Conservation (phyloP, 2,888 invertebrate genomes). For the Mythimna ferrago region DNA sequence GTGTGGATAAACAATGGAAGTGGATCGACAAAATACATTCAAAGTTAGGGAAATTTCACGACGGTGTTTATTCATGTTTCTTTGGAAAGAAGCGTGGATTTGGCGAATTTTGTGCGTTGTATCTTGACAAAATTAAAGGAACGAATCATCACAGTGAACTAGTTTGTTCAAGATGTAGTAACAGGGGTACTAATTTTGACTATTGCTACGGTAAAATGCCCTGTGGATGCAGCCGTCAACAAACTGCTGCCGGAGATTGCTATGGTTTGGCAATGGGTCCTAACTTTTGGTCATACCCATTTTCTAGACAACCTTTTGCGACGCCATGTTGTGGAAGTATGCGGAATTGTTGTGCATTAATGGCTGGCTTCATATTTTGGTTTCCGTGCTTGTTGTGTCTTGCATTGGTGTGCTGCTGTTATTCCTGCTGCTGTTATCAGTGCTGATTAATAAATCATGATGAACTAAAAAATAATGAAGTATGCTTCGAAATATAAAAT, state of each 20-base stretch:
- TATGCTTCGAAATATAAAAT: background rate
- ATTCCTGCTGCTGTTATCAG: constrained; percentile 58
- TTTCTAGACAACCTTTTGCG: constrained; percentile 62
- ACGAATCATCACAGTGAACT: constrained; percentile 1
- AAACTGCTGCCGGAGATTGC: constrained; percentile 69
- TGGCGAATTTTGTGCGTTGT: constrained; percentile 9
- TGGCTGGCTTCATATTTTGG: constrained; percentile 71
- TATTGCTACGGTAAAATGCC: background rate
- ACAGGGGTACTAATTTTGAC: background rate
- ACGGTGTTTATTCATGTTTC: constrained; percentile 1
- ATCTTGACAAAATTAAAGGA: constrained; percentile 20
- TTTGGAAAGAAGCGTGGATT: constrained; percentile 7
- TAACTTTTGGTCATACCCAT: constrained; percentile 69
- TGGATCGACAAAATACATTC: constrained; percentile 26
- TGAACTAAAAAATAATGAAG: constrained; percentile 3
- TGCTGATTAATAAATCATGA: constrained; percentile 41
- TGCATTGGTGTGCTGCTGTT: constrained; percentile 69
- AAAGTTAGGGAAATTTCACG: constrained; percentile 5
- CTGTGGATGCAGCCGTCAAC: constrained; percentile 36
- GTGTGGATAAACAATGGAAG: constrained; percentile 5
- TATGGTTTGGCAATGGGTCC: constrained; percentile 71
- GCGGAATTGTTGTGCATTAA: constrained; percentile 58
- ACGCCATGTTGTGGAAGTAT: constrained; percentile 61
- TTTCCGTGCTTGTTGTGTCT: constrained; percentile 74
- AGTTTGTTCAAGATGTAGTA: background rate